Conservation (phyloP, 64 coral and sea anemone species). For the Actinia tenebrosa region DNA sequence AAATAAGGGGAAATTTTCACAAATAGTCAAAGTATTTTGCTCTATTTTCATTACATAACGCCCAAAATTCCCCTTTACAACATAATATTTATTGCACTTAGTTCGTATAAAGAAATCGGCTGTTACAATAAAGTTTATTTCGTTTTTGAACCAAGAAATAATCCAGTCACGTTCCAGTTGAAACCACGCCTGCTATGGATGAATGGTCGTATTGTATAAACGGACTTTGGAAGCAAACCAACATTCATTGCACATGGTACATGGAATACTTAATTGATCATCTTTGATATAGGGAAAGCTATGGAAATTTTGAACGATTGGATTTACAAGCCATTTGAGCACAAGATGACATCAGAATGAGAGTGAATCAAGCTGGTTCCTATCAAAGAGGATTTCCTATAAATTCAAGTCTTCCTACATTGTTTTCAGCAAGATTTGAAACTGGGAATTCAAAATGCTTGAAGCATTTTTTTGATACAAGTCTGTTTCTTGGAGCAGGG, state of each 20-base stretch:
- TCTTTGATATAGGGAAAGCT: not conserved
- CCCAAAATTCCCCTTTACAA: not conserved
- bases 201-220: not conserved
- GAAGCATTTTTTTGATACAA: slow-evolving; percentile 2
- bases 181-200: slow-evolving; percentile 5
- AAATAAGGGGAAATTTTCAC: not conserved
- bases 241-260: no score
- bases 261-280: not conserved
- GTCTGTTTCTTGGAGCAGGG: not conserved
- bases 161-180: not conserved
- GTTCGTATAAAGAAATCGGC: not conserved
- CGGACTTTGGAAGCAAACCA: not conserved
- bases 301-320: not conserved
- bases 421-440: not conserved
- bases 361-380: not conserved
- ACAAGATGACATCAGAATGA: not conserved
- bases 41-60: not conserved
- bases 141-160: not conserved
- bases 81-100: not conserved
- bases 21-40: not conserved
- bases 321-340: not conserved
- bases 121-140: not conserved
- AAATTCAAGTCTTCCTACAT: not conserved
- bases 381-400: not conserved
- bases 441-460: not conserved